These are phyloP conservation scores for Helicolenus hilgendorfi DNA, from an alignment of 2,797 vertebrate species.

Conservation along the genomic window DNA sequence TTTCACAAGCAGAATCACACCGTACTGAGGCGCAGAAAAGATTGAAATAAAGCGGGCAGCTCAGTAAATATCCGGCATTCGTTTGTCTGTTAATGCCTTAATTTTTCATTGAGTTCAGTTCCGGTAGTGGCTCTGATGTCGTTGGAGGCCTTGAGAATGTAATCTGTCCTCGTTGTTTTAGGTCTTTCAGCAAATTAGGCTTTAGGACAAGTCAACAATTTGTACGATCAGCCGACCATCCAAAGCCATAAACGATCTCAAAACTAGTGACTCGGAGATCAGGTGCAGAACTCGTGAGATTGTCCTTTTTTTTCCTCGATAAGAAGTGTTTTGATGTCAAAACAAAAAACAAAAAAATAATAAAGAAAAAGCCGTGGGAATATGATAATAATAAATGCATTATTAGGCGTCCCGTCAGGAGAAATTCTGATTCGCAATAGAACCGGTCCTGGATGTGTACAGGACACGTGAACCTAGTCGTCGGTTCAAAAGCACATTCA, in stretches of 20 bases:
- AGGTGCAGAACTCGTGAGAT: slow-evolving; percentile 67
- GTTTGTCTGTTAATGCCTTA: slow-evolving; percentile 82
- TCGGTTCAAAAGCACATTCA: slow-evolving; percentile 76
- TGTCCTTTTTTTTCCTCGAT: slow-evolving; percentile 42
- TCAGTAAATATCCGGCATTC: slow-evolving; percentile 51
- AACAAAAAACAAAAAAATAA: slow-evolving; percentile 48
- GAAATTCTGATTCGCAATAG: slow-evolving; percentile 28
- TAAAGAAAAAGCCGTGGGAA: slow-evolving; percentile 43
- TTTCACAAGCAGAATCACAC: slow-evolving; percentile 22
- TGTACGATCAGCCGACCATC: slow-evolving; percentile 57
- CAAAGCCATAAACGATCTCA: slow-evolving; percentile 81
- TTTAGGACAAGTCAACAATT: slow-evolving; percentile 51
- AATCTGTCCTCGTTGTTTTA: slow-evolving; percentile 64
- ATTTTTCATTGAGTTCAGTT: slow-evolving; percentile 64
- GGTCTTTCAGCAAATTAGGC: slow-evolving; percentile 49
- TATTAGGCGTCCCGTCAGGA: slow-evolving; percentile 7
- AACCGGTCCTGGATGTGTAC: slow-evolving; percentile 33
- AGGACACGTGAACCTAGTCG: slow-evolving; percentile 39
- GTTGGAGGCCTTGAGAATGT: slow-evolving; percentile 73
- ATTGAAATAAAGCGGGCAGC: slow-evolving; percentile 26
- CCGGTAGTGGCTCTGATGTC: slow-evolving; percentile 45
- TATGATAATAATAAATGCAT: background rate
- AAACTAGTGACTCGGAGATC: slow-evolving; percentile 74
- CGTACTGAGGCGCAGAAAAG: slow-evolving; percentile 30
- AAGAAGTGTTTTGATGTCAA: slow-evolving; percentile 66